Evolutionary conservation across 2,113 vertebrate genomes (phyloP), one percentile per base, ranked within the genome.

Genomic region (Callopanchax toddi): DNA sequence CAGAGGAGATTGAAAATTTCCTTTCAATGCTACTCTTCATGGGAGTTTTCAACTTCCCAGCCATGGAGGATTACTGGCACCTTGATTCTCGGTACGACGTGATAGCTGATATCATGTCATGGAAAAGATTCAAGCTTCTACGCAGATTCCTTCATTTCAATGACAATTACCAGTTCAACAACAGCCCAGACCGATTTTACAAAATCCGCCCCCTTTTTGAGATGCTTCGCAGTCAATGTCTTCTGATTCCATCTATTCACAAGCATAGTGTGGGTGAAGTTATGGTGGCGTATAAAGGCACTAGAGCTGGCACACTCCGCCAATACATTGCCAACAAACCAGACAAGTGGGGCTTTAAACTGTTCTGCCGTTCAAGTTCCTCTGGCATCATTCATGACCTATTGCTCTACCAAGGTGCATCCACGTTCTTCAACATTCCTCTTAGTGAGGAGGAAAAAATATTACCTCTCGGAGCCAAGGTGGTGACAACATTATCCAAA

Each of bases 41-140:
- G 13, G 48, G 48, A 18, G 50, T 52, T 52, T 34, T 32, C 29
- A 32, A 8, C 29, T 32, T 32, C 29, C 17, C 43, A 20, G 13
- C 49, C 15, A 12, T 32, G 10, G 50, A 75, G n/a, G 69, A 77
- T 34, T 66, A 77, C 55, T 70, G 74, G 60, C 54, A 65, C 55
- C 48, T 36, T 6, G 62, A 42, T n/a, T 74, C 46, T 20, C 32
- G 7, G 17, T 82, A 60, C 16, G 52, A 18, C 17, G 0, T 67
- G 58, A 76, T 62, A 48, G 60, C 49, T 40, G 67, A 72, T 36
- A 76, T 76, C n/a, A 83, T 68, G 71, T 55, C 59, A 34, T 49
- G 15, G 51, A 58, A 36, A 11, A 56, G 34, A 67, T 67, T 67
- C 26, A n/a, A 43, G 46, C 15, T 50, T 12, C 49, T 71, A 50